Evolutionary conservation across 2,113 vertebrate genomes (phyloP).

Genomic region (Trogon melanurus): DNA sequence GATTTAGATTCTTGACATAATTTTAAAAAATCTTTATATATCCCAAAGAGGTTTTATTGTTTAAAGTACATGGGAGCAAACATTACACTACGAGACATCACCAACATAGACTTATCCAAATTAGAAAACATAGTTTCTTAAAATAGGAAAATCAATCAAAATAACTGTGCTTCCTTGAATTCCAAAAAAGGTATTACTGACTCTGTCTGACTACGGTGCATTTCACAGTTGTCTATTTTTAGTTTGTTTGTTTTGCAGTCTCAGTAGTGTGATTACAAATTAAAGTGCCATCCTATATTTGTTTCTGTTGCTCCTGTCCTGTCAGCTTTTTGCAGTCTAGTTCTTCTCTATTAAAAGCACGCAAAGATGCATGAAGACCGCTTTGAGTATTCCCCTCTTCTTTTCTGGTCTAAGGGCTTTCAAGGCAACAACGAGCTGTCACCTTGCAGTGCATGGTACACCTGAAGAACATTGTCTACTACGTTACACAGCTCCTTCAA

Average conservation of each 20-base stretch:
- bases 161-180: not conserved
- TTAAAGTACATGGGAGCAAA: not conserved
- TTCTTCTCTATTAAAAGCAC: not conserved
- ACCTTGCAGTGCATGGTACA: not conserved
- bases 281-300: not conserved
- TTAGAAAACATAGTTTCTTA: not conserved
- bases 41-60: not conserved
- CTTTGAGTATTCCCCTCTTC: not conserved
- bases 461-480: not conserved
- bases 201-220: not conserved
- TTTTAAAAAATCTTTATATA: not conserved
- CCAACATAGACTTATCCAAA: not conserved
- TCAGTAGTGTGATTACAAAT: not conserved
- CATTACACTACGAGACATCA: not conserved
- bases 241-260: not conserved
- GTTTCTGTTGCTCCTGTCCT: not conserved
- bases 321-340: not conserved
- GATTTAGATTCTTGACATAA: not conserved
- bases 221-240: not conserved
- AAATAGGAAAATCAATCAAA: not conserved
- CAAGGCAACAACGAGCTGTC: rapidly evolving
- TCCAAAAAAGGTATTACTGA: not conserved
- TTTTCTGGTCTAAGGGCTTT: not conserved
- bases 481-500: not conserved
- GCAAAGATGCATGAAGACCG: not conserved